Percentiles rank a stretch among this genome's conserved stretches.
Evolutionary conservation across 2,113 vertebrate species (phyloP).

Genomic region (Oxygymnocypris stewartii): DNA sequence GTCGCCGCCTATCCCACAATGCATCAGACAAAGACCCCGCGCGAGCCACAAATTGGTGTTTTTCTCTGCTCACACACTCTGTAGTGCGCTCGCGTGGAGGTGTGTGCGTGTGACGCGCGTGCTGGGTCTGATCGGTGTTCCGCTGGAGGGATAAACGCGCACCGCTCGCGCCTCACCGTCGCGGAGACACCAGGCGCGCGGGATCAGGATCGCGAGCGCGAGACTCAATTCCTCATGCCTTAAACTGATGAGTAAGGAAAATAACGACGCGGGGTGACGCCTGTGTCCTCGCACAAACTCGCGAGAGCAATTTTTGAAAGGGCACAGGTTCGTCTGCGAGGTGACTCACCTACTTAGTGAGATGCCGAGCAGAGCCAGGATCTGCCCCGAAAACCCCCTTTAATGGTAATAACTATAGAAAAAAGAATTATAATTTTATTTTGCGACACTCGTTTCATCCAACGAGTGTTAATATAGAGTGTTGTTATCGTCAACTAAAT

Average conservation of each 20-base stretch:
- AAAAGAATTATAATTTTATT: too few relatives aligned
- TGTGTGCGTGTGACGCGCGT: too few relatives aligned
- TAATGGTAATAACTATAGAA: too few relatives aligned
- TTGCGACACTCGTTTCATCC: too few relatives aligned
- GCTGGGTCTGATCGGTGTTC: too few relatives aligned
- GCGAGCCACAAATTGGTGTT: rapidly evolving
- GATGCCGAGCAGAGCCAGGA: conserved; percentile 81
- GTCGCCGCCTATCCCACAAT: conserved; percentile 14
- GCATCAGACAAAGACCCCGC: background rate
- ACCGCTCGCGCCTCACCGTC: conserved; percentile 26
- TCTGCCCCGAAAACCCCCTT: conserved; percentile 79
- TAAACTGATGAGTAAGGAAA: conserved; percentile 99
- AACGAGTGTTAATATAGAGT: too few relatives aligned
- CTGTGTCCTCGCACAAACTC: conserved; percentile 87
- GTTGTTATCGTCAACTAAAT: too few relatives aligned
- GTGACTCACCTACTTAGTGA: conserved; percentile 93
- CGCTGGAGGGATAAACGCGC: too few relatives aligned
- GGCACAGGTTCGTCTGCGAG: conserved; percentile 85
- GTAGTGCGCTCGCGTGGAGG: too few relatives aligned
- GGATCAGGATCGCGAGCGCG: background rate
- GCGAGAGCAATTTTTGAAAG: conserved; percentile 98
- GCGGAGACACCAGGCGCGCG: background rate
- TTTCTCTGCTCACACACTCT: too few relatives aligned
- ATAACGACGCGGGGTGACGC: conserved; percentile 99
- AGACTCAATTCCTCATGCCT: conserved; percentile 73